Evolutionary conservation across 2,113 vertebrate genomes (phyloP).

Genomic region (Calidris pugnax): DNA sequence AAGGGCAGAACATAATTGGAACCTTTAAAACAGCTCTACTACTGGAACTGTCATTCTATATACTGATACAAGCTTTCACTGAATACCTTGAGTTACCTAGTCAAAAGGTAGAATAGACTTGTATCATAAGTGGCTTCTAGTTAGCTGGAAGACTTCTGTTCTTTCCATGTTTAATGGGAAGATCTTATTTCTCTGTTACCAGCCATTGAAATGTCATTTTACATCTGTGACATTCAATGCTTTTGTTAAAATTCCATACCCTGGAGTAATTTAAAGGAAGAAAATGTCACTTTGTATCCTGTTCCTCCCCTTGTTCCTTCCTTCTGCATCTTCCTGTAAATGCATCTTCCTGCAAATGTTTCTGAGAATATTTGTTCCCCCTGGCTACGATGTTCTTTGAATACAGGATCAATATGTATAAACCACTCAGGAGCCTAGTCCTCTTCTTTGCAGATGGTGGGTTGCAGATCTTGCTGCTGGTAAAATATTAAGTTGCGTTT

Average conservation of each 20-base stretch:
- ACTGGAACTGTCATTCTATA: not conserved
- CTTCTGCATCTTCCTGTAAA: not conserved
- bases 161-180: not conserved
- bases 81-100: not conserved
- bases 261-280: not conserved
- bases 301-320: not conserved
- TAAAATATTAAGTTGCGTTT: not conserved
- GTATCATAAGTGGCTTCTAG: not conserved
- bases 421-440: not conserved
- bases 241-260: not conserved
- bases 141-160: not conserved
- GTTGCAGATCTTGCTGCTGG: not conserved
- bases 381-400: not conserved
- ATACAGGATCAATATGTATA: not conserved
- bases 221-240: not conserved
- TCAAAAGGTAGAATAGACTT: not conserved
- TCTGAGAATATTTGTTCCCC: not conserved
- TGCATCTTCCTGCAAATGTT: not conserved
- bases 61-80: not conserved
- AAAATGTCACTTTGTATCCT: not conserved
- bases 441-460: not conserved
- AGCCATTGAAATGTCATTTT: not conserved
- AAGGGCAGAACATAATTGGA: not conserved
- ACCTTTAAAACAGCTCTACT: not conserved
- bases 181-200: not conserved